Percentiles rank a stretch among this genome's conserved stretches.
phyloP scores from a whole-genome alignment of 2,888 invertebrate genomes.

The Philhelius pedissequus region DNA sequence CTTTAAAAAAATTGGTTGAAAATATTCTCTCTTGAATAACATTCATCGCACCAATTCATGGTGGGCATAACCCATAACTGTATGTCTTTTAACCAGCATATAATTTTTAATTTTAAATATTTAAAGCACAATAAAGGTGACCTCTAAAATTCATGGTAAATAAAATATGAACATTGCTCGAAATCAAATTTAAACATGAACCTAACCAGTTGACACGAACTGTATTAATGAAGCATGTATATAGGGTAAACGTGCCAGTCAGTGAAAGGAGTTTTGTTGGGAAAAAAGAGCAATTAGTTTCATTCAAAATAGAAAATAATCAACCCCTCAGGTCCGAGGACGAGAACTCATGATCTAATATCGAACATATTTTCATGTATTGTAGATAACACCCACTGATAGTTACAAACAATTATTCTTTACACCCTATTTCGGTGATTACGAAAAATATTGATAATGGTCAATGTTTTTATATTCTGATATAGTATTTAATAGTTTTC shows the following conservation, averaged over 20 bases:
- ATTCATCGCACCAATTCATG: no score
- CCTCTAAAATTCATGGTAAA: no score
- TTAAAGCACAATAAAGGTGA: no score
- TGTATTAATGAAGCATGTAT: neutral
- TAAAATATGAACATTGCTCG: no score
- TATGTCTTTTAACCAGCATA: no score
- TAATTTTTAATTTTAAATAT: no score
- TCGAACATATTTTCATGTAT: constrained; percentile 57
- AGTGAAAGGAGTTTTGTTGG: neutral
- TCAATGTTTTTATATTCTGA: neutral
- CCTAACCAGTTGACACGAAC: neutral
- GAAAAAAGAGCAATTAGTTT: constrained; percentile 65
- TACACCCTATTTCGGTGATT: neutral
- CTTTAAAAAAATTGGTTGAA: no score
- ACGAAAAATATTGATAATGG: neutral
- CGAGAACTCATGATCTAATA: constrained; percentile 51
- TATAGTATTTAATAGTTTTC: neutral
- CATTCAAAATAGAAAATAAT: constrained; percentile 54
- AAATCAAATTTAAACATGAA: no score
- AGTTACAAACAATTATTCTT: neutral
- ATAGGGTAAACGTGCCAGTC: neutral
- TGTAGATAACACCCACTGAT: constrained; percentile 23
- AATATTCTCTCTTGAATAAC: no score
- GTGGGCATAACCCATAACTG: no score
- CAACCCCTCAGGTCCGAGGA: constrained; percentile 39